Evolutionary conservation across 2,797 vertebrate species (phyloP).

Genomic region (Sciurus carolinensis): DNA sequence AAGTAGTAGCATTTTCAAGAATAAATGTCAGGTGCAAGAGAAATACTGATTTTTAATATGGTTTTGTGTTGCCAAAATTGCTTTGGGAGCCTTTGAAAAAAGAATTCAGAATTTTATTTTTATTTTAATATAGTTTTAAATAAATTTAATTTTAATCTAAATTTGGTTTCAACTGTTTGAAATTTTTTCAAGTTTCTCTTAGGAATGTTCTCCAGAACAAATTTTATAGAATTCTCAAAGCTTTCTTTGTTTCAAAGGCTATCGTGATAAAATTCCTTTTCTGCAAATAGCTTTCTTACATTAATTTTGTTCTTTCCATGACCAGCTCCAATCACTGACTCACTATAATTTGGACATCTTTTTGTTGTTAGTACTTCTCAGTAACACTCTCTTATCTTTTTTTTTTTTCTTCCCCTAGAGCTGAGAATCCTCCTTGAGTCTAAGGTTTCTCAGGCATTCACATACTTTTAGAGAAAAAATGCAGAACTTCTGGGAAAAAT

Average conservation of each 20-base stretch:
- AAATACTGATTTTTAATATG: neutral
- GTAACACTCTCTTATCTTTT: neutral
- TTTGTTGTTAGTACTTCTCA: neutral
- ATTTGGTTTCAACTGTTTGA: neutral
- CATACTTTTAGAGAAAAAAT: neutral
- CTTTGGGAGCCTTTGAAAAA: neutral
- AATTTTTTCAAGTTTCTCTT: neutral
- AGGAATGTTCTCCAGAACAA: neutral
- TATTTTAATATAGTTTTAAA: neutral
- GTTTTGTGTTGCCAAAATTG: neutral
- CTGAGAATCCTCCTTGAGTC: slow-evolving; percentile 9
- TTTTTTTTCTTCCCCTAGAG: neutral
- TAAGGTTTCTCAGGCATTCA: neutral
- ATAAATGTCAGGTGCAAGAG: neutral
- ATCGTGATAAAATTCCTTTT: neutral
- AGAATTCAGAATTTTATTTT: neutral
- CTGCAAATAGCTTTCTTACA: neutral
- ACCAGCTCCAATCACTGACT: neutral
- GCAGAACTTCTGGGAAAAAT: neutral
- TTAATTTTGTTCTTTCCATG: slow-evolving; percentile 13
- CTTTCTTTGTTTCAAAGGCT: neutral
- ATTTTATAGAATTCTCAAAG: neutral
- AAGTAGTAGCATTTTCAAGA: slow-evolving; percentile 5
- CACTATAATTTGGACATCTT: neutral
- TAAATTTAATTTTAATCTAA: neutral